Percentiles rank a stretch among this genome's conserved stretches.
phyloP scores from a whole-genome alignment of 2,797 vertebrate genomes.

The Babyrousa celebensis region DNA sequence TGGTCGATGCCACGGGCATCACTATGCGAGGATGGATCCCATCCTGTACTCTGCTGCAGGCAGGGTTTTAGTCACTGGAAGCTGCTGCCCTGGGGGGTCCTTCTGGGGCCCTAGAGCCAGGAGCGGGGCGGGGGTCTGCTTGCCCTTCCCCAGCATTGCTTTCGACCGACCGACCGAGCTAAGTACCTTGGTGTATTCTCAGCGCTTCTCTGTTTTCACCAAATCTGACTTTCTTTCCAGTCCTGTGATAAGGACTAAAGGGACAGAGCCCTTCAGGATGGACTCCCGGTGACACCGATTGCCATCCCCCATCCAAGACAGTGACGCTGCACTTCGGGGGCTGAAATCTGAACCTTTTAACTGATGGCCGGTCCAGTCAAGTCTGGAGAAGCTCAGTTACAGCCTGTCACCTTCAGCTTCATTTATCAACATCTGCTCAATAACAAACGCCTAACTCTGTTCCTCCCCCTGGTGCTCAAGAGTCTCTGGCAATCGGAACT shows the following conservation, averaged over 20 bases:
- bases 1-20: neutral
- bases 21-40: rapidly evolving
- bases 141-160: neutral
- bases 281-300: neutral
- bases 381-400: neutral
- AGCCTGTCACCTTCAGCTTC: neutral
- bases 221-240: neutral
- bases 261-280: neutral
- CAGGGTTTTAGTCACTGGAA: neutral
- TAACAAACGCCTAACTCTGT: neutral
- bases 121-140: neutral
- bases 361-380: neutral
- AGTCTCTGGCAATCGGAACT: neutral
- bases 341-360: slow-evolving; percentile 42
- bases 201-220: neutral
- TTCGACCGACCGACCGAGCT: neutral
- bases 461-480: neutral
- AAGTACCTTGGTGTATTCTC: neutral
- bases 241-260: neutral
- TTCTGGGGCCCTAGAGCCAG: neutral
- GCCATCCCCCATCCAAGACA: neutral
- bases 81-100: neutral
- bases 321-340: neutral
- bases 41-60: rapidly evolving
- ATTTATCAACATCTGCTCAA: neutral